Conservation (phyloP, 2,888 invertebrate genomes). For the Eupithecia dodoneata region DNA sequence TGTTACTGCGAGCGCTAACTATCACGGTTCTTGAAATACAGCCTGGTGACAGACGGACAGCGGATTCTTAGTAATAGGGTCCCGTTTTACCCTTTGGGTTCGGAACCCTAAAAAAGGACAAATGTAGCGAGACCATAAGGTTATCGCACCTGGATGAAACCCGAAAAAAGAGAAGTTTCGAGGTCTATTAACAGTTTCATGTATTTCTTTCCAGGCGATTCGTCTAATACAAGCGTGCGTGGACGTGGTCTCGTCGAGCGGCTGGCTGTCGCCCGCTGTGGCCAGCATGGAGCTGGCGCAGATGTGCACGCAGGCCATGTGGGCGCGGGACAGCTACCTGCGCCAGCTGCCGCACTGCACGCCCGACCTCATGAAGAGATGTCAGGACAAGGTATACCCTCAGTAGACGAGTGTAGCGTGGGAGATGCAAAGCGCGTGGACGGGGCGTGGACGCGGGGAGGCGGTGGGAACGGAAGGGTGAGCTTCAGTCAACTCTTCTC, state of each 20-base stretch:
- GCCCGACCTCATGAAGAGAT: conserved; percentile 93
- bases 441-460: conserved; percentile 82
- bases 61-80: too few relatives aligned
- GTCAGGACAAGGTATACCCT: conserved; percentile 60
- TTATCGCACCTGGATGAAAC: not conserved
- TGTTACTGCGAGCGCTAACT: conserved; percentile 93
- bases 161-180: too few relatives aligned
- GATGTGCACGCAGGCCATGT: conserved; percentile 99
- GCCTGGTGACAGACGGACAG: too few relatives aligned
- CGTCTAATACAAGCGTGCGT: conserved; percentile 97
- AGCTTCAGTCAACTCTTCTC: too few relatives aligned
- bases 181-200: not conserved
- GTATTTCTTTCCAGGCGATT: conserved; percentile 83
- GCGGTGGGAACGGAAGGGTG: too few relatives aligned
- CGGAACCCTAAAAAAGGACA: too few relatives aligned
- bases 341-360: conserved; percentile 98
- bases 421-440: conserved; percentile 93
- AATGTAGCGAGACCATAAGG: not conserved
- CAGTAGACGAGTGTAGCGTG: not conserved
- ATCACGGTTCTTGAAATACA: too few relatives aligned
- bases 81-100: too few relatives aligned
- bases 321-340: conserved; percentile 99
- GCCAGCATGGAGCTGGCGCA: conserved; percentile 99
- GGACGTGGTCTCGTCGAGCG: conserved; percentile 95
- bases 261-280: conserved; percentile 99